phyloP scores from a whole-genome alignment of 2,113 vertebrate genomes.

The Myotis yumanensis region DNA sequence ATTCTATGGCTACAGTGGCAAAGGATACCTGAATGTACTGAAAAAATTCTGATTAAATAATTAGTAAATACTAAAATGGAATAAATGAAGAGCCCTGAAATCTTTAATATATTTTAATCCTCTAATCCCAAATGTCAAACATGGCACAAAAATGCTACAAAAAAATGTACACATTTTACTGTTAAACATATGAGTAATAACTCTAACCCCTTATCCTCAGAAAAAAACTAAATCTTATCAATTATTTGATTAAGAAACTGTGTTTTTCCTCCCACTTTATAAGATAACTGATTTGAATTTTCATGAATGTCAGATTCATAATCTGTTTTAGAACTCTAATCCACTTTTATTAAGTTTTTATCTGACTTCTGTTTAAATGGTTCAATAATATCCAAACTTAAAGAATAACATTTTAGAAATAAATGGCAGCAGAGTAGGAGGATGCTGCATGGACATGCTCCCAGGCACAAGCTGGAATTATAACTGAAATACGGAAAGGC shows the following conservation, averaged over 20 bases:
- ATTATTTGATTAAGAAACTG: background rate
- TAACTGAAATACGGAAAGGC: too few species aligned
- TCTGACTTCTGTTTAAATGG: background rate
- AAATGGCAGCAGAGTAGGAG: too few species aligned
- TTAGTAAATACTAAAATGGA: background rate
- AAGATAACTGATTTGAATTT: background rate
- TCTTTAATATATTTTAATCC: background rate
- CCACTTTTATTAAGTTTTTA: slow-evolving; percentile 19
- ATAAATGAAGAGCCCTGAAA: background rate
- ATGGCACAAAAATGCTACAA: background rate
- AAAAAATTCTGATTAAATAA: background rate
- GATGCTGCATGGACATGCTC: too few species aligned
- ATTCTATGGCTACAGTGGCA: background rate
- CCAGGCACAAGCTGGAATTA: too few species aligned
- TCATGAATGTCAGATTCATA: background rate
- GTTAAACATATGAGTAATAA: background rate
- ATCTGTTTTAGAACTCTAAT: slow-evolving; percentile 11
- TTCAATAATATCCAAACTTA: background rate
- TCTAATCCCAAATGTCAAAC: background rate
- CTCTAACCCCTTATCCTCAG: background rate
- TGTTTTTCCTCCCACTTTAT: background rate
- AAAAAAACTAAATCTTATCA: background rate
- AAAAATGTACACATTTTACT: background rate
- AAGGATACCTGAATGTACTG: background rate
- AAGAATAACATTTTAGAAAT: too few species aligned